A percentile compares a stretch with the other conserved stretches of the same genome.
These are phyloP conservation scores for Gopherus evgoodei DNA, from an alignment of 2,113 vertebrate species.

Conservation along the genomic window DNA sequence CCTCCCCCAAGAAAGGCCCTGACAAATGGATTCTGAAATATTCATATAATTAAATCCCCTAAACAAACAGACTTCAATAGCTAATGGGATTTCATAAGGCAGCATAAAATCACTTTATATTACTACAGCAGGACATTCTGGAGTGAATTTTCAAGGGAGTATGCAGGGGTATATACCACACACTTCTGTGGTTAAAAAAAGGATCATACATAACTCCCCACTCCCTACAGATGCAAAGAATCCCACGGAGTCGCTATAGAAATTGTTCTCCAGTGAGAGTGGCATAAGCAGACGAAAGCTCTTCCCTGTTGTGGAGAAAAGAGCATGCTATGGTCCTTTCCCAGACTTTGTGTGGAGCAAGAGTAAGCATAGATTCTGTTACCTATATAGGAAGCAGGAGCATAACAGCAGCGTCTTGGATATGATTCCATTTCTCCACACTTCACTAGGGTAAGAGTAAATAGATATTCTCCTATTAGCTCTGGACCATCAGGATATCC, in stretches of 20 bases:
- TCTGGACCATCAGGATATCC: not conserved
- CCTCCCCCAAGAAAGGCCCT: slow-evolving; percentile 27
- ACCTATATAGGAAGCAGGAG: not conserved
- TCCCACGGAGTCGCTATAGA: not conserved
- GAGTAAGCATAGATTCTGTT: not conserved
- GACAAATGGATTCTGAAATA: slow-evolving; percentile 60
- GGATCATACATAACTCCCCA: not conserved
- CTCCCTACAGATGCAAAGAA: not conserved
- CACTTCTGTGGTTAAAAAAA: not conserved
- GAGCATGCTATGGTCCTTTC: not conserved
- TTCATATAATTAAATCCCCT: slow-evolving; percentile 46
- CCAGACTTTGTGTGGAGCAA: not conserved
- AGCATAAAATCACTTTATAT: not conserved
- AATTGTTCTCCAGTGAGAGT: not conserved
- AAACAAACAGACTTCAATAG: slow-evolving; percentile 30
- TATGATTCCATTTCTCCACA: not conserved
- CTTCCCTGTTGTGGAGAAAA: not conserved
- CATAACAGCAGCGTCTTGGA: not conserved
- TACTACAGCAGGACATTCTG: not conserved
- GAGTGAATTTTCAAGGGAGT: not conserved
- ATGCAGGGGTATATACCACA: not conserved
- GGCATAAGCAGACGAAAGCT: not conserved
- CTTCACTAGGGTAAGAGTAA: not conserved
- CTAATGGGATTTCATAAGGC: not conserved
- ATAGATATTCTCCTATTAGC: not conserved